Percentiles rank a stretch among this genome's conserved stretches.
Conservation (phyloP, 2,888 invertebrate species). For the Calameuta filiformis region DNA sequence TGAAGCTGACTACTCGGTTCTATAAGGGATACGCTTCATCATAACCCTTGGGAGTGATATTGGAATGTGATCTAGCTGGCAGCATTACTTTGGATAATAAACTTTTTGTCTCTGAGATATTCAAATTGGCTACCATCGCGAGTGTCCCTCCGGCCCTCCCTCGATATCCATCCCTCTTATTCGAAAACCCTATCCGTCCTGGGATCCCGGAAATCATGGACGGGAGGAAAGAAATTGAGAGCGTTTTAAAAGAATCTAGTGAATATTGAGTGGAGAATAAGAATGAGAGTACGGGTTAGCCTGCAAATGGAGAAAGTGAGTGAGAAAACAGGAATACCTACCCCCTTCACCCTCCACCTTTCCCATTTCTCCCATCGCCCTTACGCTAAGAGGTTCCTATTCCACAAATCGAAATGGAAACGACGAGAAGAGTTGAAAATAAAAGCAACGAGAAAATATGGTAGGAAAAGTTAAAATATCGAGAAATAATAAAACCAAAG, state of each 20-base stretch:
- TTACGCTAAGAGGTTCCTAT: background rate
- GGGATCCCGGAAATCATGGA: conserved; percentile 23
- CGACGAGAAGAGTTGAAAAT: background rate
- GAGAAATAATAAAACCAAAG: background rate
- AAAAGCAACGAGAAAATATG: background rate
- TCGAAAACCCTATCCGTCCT: background rate
- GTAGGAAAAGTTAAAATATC: background rate
- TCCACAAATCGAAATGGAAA: background rate
- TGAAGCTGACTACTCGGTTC: background rate
- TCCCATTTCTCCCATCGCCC: background rate
- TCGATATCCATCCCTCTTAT: background rate
- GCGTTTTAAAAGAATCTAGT: conserved; percentile 30
- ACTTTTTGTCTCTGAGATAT: conserved; percentile 25
- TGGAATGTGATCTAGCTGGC: conserved; percentile 36
- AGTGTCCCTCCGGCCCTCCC: conserved; percentile 13
- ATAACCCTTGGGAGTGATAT: conserved; percentile 29
- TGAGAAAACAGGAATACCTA: background rate
- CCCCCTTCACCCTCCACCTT: background rate
- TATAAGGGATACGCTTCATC: conserved; percentile 21
- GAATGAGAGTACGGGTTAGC: background rate
- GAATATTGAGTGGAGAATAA: conserved; percentile 22
- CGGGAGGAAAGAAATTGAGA: conserved; percentile 26
- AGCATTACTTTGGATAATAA: conserved; percentile 34
- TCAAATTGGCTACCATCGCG: conserved; percentile 24
- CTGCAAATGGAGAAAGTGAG: background rate